Percentiles rank a stretch among this genome's conserved stretches.
These are phyloP conservation scores for Mallateleia sp. DNA, from an alignment of 2,888 invertebrate species.

Conservation along the genomic window DNA sequence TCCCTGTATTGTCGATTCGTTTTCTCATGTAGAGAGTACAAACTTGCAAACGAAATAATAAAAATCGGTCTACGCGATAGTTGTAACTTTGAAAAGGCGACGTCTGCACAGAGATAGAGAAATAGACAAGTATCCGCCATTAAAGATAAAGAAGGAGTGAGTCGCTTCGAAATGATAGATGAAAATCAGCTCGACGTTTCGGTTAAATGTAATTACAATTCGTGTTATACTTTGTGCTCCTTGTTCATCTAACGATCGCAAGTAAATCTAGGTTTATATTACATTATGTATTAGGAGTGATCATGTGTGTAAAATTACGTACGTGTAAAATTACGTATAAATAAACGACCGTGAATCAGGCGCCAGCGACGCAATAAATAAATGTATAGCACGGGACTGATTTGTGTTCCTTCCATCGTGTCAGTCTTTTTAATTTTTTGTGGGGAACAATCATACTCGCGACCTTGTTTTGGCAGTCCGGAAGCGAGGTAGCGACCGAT, in stretches of 20 bases:
- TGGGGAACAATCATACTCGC: slow-evolving; percentile 70
- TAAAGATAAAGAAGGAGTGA: slow-evolving; percentile 74
- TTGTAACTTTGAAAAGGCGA: slow-evolving; percentile 88
- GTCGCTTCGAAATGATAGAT: slow-evolving; percentile 29
- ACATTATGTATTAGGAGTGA: slow-evolving; percentile 50
- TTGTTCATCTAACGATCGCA: slow-evolving; percentile 47
- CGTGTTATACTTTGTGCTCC: slow-evolving; percentile 47
- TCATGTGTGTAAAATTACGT: slow-evolving; percentile 47
- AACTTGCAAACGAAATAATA: slow-evolving; percentile 66
- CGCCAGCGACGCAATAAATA: slow-evolving; percentile 83
- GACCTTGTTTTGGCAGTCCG: slow-evolving; percentile 74
- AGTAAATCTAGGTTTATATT: slow-evolving; percentile 60
- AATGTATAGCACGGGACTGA: slow-evolving; percentile 82
- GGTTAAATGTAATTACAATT: slow-evolving; percentile 31
- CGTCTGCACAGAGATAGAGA: slow-evolving; percentile 88
- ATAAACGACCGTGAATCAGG: slow-evolving; percentile 80
- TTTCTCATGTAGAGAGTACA: slow-evolving; percentile 64
- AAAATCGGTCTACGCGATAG: slow-evolving; percentile 71
- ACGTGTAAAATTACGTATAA: slow-evolving; percentile 55
- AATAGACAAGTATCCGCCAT: slow-evolving; percentile 80
- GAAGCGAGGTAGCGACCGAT: slow-evolving; percentile 73
- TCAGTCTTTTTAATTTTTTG: slow-evolving; percentile 80
- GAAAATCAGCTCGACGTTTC: slow-evolving; percentile 29
- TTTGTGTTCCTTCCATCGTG: slow-evolving; percentile 76
- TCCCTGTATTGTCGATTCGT: slow-evolving; percentile 90